Evolutionary conservation across 1,140 invertebrate species (phyloP), one percentile per base, ranked within the genome.

Genomic region (Drosophila ogumai): DNA sequence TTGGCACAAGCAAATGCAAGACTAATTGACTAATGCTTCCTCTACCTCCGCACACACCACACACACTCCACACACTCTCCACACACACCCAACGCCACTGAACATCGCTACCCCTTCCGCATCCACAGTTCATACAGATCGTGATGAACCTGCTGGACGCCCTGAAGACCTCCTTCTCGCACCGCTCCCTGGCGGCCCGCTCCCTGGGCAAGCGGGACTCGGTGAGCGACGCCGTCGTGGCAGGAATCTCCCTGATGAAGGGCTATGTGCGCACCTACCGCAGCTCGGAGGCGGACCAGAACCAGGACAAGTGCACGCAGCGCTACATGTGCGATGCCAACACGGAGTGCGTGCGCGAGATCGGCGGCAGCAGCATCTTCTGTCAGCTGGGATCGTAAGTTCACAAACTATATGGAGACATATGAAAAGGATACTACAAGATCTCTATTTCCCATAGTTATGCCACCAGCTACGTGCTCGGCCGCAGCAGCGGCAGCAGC

Each of bases 381-480:
- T 98, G 97, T 85, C 97, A 98, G 93, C 93, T 98, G 77, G 97
- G 97, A 96, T 96, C 97, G 97, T 98, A 94, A 96, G 97, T 96
- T 4, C 6, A 3, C 8, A 1, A 31, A 2, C 15, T 9, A 31
- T 3, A 28, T 10, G 17, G 15, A n/a, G 3, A 1, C 15, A 4
- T 9, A 4, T 12, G 17, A 1, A n/a, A 10, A 3, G 12, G 19
- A 31, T 31, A n/a, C 17, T 52, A 19, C 36, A 3, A 9, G 22
- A 1, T 46, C 10, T 13, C 17, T 22, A 44, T 46, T 15, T 32
- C 15, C 25, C 31, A 50, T 34, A 98, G 97, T 54, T 98, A 98
- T 91, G 96, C 96, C 25, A 95, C 96, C 55, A 97, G 97, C 87
- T 97, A 96, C 91, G 93, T 97, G 3, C 93, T 98, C 43, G 96